Percentiles rank a stretch among this genome's conserved stretches.
Evolutionary conservation across 2,113 vertebrate species (phyloP).

Genomic region (Dipodomys ordii): DNA sequence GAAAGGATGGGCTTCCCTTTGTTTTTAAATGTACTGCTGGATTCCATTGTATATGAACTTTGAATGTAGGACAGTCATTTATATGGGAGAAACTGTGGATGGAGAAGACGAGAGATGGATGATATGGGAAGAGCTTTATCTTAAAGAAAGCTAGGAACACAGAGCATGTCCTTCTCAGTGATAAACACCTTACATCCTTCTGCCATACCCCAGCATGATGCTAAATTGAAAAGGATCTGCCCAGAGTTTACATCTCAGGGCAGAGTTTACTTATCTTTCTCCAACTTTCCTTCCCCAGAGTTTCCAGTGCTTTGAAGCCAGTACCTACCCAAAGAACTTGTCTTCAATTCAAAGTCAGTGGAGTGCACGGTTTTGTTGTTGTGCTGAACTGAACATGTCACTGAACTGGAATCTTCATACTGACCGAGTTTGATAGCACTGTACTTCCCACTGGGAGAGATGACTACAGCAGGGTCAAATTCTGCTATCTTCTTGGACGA

Average conservation of each 20-base stretch:
- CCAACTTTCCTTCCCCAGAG: neutral
- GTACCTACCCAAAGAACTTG: slow-evolving; percentile 43
- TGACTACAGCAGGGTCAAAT: neutral
- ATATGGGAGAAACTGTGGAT: neutral
- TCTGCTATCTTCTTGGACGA: neutral
- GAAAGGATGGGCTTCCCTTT: neutral
- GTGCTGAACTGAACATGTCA: slow-evolving; percentile 74
- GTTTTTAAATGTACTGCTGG: neutral
- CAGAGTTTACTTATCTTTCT: neutral
- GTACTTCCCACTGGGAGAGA: slow-evolving; percentile 74
- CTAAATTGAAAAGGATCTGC: neutral
- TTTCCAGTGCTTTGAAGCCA: neutral
- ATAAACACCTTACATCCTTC: neutral
- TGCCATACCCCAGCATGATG: neutral
- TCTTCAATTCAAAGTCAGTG: neutral
- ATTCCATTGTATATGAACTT: neutral
- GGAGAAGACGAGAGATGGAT: neutral
- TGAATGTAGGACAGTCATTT: neutral
- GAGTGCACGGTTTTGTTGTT: neutral
- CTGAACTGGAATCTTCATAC: slow-evolving; percentile 49
- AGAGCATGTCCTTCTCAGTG: neutral
- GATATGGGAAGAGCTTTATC: neutral
- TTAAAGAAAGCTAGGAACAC: neutral
- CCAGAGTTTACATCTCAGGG: neutral
- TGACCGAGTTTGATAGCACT: slow-evolving; percentile 75